Base-by-base conservation (phyloP, 1,140 invertebrate species). In the Heliconius eleuchia region DNA sequence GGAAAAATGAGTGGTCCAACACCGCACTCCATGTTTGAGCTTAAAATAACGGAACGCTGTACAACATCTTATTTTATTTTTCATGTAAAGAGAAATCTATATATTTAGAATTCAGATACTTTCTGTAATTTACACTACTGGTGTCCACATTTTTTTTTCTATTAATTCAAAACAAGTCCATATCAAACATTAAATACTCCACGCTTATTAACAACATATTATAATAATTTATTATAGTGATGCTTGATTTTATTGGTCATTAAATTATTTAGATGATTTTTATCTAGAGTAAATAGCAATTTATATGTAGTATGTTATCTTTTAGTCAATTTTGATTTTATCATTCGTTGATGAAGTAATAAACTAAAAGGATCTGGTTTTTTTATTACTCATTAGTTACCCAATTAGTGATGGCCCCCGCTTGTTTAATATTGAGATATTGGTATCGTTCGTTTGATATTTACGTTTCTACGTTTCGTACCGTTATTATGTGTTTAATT, bases 181-280 rank as follows among this genome's bases (percentile, higher is more conserved):
- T 66, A 57, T 66, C 60, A 23, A 23, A 60, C n/a, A 60, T 60
- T 23, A 27, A 66, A 66, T 66, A 66, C 30, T 66, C 60, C 60
- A 66, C 60, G 60, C 60, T 66, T 66, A 66, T 66, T 66, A 66
- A 66, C 60, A 66, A 30, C 60, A 27, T 66, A 66, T 66, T 66
- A 66, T 6, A 66, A 66, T 66, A 66, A 66, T 66, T 66, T 66
- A 66, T 66, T 66, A 66, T 30, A 30, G 23, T 30, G 8, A 30
- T 30, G 23, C 23, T 66, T 30, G 60, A 66, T 66, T 66, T 66
- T 66, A 66, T 66, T 11, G 60, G 3, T 16, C 60, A 30, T 66
- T 66, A 66, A 66, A 66, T 66, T 27, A 66, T 66, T 66, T 66
- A 30, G 23, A 66, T 60, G n/a, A 60, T 23, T 9, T 27, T 60